Conservation (phyloP, 1,140 invertebrate species). For the Heliconius eleuchia region DNA sequence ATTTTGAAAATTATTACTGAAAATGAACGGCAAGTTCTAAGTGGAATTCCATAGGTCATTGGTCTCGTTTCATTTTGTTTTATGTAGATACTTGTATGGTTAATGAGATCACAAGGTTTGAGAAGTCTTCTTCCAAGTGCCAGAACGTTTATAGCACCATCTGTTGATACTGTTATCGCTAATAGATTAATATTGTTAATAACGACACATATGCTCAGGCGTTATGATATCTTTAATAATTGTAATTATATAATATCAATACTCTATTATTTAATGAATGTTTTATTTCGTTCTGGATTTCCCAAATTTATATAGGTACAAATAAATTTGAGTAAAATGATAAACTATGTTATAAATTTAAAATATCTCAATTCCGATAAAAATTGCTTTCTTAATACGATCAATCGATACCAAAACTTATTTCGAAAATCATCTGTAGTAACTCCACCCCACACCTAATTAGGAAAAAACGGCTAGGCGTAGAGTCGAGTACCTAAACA, state of each 20-base stretch:
- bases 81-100: background rate
- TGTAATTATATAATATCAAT: background rate
- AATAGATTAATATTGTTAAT: slow-evolving; percentile 30
- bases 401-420: background rate
- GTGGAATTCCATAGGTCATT: background rate
- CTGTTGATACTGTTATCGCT: slow-evolving; percentile 44
- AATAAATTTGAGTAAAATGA: background rate
- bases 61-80: background rate
- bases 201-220: slow-evolving; percentile 24
- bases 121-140: slow-evolving; percentile 2
- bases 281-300: background rate
- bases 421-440: slow-evolving; percentile 14
- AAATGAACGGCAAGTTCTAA: background rate
- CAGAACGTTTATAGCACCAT: slow-evolving; percentile 41
- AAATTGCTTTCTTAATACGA: background rate
- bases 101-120: slow-evolving; percentile 4
- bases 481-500: slow-evolving; percentile 43
- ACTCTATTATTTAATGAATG: no score
- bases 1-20: slow-evolving; percentile 9
- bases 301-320: no score
- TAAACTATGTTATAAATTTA: background rate
- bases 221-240: background rate
- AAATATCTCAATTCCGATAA: background rate
- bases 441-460: slow-evolving; percentile 37
- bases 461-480: slow-evolving; percentile 42